Percentiles rank a stretch among this genome's conserved stretches.
Evolutionary conservation across 2,113 vertebrate species (phyloP).

Genomic region (Uria aalge): DNA sequence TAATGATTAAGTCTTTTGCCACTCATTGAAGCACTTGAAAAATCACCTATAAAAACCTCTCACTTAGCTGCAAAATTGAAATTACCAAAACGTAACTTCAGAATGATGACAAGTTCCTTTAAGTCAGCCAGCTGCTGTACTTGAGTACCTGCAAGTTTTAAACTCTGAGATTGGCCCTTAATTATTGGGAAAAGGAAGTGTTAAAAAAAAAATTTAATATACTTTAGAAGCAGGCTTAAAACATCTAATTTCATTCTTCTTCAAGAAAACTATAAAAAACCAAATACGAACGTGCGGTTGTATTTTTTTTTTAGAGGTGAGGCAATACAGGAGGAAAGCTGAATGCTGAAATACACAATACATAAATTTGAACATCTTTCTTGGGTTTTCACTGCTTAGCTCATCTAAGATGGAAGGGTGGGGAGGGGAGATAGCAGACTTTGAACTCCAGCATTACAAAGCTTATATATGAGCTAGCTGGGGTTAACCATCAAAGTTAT

Average conservation of each 20-base stretch:
- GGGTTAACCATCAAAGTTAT: background rate
- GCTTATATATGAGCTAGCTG: background rate
- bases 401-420: background rate
- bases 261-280: background rate
- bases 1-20: background rate
- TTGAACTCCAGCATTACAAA: background rate
- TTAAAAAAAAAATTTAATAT: background rate
- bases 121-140: background rate
- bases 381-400: background rate
- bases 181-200: background rate
- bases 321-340: background rate
- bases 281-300: rapidly evolving
- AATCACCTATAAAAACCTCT: background rate
- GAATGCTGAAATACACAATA: background rate
- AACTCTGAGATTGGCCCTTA: background rate
- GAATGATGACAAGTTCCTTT: background rate
- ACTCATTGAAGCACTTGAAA: background rate
- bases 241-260: background rate
- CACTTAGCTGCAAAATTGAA: background rate
- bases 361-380: background rate
- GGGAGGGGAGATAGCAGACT: background rate
- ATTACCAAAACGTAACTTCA: background rate
- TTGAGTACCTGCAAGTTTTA: background rate
- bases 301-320: background rate
- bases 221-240: background rate